These are phyloP conservation scores for Pollachius pollachius DNA, from an alignment of 2,113 vertebrate species.

Conservation along the genomic window DNA sequence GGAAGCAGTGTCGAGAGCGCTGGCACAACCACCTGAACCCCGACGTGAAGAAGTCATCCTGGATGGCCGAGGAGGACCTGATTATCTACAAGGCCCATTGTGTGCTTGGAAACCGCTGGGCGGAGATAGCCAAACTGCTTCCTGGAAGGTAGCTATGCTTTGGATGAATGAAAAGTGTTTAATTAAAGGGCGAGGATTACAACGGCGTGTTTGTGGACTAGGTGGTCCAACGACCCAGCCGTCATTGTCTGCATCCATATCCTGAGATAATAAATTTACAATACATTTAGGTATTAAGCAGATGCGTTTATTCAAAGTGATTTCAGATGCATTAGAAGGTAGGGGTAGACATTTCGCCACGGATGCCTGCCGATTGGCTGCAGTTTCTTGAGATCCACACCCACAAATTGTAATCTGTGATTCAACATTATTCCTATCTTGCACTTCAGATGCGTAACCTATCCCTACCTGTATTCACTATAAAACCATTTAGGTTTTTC, in stretches of 20 bases:
- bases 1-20: slow-evolving; percentile 96
- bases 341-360: neutral
- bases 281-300: too few species aligned
- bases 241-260: too few species aligned
- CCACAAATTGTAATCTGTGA: neutral
- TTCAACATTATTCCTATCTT: neutral
- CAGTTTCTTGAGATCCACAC: too few species aligned
- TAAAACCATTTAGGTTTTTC: too few species aligned
- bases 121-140: slow-evolving; percentile 94
- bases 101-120: slow-evolving; percentile 95
- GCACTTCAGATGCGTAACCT: too few species aligned
- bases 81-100: slow-evolving; percentile 96
- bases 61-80: slow-evolving; percentile 95
- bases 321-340: too few species aligned
- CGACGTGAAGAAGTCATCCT: slow-evolving; percentile 95
- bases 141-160: slow-evolving; percentile 82
- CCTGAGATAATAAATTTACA: too few species aligned
- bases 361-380: neutral
- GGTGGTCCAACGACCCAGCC: too few species aligned
- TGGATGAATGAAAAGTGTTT: too few species aligned
- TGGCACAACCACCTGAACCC: slow-evolving; percentile 99
- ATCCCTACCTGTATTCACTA: too few species aligned
- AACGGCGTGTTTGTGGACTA: too few species aligned
- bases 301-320: too few species aligned
- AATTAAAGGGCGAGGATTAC: neutral